Evolutionary conservation across 2,797 vertebrate genomes (phyloP), one percentile per base, ranked within the genome.

Genomic region (Jordanella pulchra): DNA sequence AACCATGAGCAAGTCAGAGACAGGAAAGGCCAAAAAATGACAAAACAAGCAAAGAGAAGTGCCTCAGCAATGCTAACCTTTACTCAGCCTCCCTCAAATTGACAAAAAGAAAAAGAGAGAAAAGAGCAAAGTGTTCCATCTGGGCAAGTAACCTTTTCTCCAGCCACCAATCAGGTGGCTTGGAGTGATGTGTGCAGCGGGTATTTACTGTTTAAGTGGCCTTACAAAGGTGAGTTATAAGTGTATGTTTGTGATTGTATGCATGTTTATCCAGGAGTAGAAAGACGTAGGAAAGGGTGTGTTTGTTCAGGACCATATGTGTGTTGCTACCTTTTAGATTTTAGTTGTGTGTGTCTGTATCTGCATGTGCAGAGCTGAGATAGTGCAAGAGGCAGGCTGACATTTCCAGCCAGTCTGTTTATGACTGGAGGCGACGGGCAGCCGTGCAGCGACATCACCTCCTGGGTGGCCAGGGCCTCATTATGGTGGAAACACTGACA

Each of bases 111-210:
- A 77, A 71, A 84, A 58, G 68, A 77, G 60, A 76, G 83, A 84
- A 87, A 87, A 83, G 88, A 89, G 86, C 86, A 86, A 75, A 77
- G 75, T 79, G 83, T 83, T 88, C 83, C 83, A 87, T 89, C 83
- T 84, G 86, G 73, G 76, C 44, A 32, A 88, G 76, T 89, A 89
- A 91, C 90, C 91, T 91, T 92, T 91, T 83, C 87, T 84, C 58
- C 72, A 83, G 77, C 80, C 72, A 78, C 81, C 81, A 83, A 78
- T 85, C 81, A 85, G 77, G 63, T 25, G 18, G 79, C 78, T 64
- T 69, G 65, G 69, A 77, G 69, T 48, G 42, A 15, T 61, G 47
- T 79, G 78, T 61, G 35, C 67, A 73, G 55, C 65, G 76, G 55
- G 72, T 89, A 69, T 81, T 77, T 77, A 65, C 61, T 70, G 18